Conservation (phyloP, 1,140 invertebrate species). For the Rhyacophila brunnea region DNA sequence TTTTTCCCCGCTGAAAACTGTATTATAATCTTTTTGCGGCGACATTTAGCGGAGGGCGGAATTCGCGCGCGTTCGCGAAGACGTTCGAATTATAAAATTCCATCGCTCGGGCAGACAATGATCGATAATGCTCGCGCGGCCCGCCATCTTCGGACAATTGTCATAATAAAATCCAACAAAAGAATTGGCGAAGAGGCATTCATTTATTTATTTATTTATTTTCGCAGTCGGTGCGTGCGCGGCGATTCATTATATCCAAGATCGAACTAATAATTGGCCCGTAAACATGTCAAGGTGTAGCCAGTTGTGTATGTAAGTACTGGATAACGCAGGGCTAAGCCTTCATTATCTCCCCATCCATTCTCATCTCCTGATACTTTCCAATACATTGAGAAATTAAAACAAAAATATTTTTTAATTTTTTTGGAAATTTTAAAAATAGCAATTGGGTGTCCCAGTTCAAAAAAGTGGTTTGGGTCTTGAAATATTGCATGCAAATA, state of each 20-base stretch:
- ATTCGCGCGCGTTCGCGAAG: background rate
- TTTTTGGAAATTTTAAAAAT: too few relatives aligned
- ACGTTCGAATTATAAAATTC: constrained; percentile 23
- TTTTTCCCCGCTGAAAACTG: too few relatives aligned
- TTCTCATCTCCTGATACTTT: too few relatives aligned
- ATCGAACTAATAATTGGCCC: constrained; percentile 32
- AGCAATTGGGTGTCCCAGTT: too few relatives aligned
- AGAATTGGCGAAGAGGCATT: constrained; percentile 16
- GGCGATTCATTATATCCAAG: constrained; percentile 26
- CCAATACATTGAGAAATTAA: too few relatives aligned
- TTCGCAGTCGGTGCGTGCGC: constrained; percentile 2
- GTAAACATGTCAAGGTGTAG: constrained; percentile 33
- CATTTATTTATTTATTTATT: too few relatives aligned
- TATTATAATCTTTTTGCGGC: too few relatives aligned
- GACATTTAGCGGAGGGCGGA: too few relatives aligned
- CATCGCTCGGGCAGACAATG: constrained; percentile 11
- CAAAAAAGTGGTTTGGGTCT: too few relatives aligned
- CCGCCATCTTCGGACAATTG: constrained; percentile 5
- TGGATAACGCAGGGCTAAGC: constrained; percentile 5
- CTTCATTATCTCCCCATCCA: too few relatives aligned
- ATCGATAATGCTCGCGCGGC: constrained; percentile 11
- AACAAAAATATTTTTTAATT: too few relatives aligned
- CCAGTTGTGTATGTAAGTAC: background rate
- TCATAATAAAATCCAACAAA: constrained; percentile 27
- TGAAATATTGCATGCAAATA: too few relatives aligned